phyloP scores from a whole-genome alignment of 2,113 vertebrate genomes.

The Chlamydotis undulata region DNA sequence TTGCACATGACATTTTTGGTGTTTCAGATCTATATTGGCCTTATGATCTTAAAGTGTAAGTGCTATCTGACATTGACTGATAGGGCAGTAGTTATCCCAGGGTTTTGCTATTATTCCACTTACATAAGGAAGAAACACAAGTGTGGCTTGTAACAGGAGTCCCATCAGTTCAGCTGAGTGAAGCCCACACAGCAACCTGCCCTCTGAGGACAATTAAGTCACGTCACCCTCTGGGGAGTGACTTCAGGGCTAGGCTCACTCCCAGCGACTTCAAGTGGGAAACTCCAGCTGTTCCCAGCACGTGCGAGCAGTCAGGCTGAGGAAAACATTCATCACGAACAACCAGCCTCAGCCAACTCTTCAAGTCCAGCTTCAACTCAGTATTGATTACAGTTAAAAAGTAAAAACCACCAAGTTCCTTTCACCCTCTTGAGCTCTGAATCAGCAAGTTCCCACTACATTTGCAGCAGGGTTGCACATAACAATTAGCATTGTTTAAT shows the following conservation, averaged over 20 bases:
- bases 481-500: not conserved
- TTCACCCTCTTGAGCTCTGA: not conserved
- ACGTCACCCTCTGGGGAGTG: not conserved
- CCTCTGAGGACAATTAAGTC: not conserved
- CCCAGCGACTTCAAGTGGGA: not conserved
- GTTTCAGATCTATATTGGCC: not conserved
- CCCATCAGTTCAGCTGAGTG: not conserved
- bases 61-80: not conserved
- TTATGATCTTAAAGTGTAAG: not conserved
- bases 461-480: not conserved
- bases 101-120: not conserved
- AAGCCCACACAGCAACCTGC: not conserved
- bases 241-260: not conserved
- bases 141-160: not conserved
- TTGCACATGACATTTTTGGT: not conserved
- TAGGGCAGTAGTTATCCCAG: not conserved
- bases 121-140: not conserved
- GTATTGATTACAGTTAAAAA: not conserved
- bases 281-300: not conserved
- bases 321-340: not conserved
- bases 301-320: rapidly evolving
- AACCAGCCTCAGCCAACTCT: not conserved
- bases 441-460: rapidly evolving
- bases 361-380: not conserved
- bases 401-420: not conserved